phyloP scores from a whole-genome alignment of 2,113 vertebrate genomes.

The Spea multiplicata region DNA sequence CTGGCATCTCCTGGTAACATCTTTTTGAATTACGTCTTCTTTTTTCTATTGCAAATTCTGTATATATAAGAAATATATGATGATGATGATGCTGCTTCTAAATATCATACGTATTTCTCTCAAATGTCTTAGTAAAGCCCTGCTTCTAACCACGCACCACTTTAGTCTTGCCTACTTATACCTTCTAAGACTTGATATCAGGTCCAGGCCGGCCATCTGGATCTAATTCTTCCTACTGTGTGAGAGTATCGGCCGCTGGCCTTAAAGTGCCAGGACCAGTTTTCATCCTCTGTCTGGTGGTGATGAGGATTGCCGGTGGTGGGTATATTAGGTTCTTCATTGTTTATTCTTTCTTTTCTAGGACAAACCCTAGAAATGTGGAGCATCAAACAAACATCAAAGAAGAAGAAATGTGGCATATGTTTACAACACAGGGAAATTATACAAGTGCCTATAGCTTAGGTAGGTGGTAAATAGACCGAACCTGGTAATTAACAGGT shows the following conservation, averaged over 20 bases:
- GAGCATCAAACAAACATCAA: background rate
- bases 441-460: background rate
- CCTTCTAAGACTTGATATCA: background rate
- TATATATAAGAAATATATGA: background rate
- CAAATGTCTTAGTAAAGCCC: background rate
- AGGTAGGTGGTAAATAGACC: background rate
- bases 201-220: background rate
- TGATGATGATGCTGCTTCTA: background rate
- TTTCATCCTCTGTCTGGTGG: background rate
- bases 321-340: background rate
- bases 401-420: slow-evolving; percentile 5
- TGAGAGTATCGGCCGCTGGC: no score
- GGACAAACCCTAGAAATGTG: slow-evolving; percentile 4
- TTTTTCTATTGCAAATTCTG: background rate
- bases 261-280: background rate
- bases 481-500: no score
- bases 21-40: background rate
- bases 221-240: no score
- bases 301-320: no score
- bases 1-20: slow-evolving; percentile 26
- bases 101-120: background rate
- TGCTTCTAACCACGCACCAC: background rate
- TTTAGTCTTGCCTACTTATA: background rate
- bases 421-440: background rate
- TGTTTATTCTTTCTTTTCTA: background rate